These are phyloP conservation scores for Himalopsyche kuldschensis DNA, from an alignment of 2,888 invertebrate genomes.

Conservation along the genomic window DNA sequence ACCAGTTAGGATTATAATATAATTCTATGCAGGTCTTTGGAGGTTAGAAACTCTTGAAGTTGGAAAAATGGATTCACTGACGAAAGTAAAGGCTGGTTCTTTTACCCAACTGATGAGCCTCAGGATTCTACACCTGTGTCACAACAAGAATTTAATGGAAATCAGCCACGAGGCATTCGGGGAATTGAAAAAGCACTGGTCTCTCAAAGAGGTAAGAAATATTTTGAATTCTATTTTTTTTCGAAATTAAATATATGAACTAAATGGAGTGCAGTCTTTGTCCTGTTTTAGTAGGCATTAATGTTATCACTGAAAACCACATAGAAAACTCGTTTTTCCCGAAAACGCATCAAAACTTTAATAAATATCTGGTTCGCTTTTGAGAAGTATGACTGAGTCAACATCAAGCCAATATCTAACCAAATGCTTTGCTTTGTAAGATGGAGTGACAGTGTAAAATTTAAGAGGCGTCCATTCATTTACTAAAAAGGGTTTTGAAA, in stretches of 20 bases:
- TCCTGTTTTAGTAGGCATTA: not conserved
- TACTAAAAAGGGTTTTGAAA: not conserved
- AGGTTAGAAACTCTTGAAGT: constrained; percentile 63
- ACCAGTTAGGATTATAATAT: not conserved
- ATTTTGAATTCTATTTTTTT: not conserved
- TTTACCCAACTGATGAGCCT: constrained; percentile 57
- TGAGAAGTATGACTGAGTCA: no score
- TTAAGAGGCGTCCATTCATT: no score
- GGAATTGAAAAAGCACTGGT: constrained; percentile 55
- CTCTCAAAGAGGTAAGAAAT: constrained; percentile 57
- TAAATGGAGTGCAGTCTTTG: not conserved
- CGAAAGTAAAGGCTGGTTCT: constrained; percentile 58
- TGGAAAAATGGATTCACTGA: constrained; percentile 60
- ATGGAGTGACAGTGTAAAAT: no score
- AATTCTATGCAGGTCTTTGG: constrained; percentile 50
- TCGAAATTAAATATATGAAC: not conserved
- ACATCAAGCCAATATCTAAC: no score
- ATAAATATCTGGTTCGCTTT: no score
- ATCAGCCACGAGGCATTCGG: constrained; percentile 65
- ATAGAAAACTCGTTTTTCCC: not conserved
- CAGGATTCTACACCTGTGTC: constrained; percentile 54
- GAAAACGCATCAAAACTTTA: no score
- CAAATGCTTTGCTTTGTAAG: no score
- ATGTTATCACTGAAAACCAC: not conserved
- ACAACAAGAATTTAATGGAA: constrained; percentile 57